Conservation (phyloP, 1,140 invertebrate species). For the Tribolium castaneum region DNA sequence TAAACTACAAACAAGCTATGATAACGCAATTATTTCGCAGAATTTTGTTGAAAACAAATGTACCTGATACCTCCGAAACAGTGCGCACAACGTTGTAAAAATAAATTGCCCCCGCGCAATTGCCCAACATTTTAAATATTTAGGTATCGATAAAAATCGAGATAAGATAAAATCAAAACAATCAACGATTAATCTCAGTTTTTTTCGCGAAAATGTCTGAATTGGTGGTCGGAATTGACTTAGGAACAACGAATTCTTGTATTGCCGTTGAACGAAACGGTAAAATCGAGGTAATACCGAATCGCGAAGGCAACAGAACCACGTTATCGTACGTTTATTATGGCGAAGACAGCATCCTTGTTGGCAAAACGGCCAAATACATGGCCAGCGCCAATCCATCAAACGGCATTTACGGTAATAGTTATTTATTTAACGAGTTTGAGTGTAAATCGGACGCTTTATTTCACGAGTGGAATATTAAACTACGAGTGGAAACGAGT, state of each 20-base stretch:
- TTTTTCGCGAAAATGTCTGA: background rate
- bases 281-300: slow-evolving; percentile 82
- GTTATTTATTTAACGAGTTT: too few species aligned
- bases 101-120: too few species aligned
- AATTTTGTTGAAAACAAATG: too few species aligned
- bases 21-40: too few species aligned
- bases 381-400: background rate
- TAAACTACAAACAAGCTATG: too few species aligned
- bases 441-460: too few species aligned
- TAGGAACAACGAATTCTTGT: slow-evolving; percentile 44
- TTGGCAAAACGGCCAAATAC: slow-evolving; percentile 33
- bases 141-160: background rate
- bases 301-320: slow-evolving; percentile 84
- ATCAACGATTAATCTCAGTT: background rate
- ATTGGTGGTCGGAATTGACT: slow-evolving; percentile 5
- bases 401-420: slow-evolving; percentile 63
- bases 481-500: too few species aligned
- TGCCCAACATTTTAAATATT: too few species aligned
- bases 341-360: slow-evolving; percentile 71
- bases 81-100: too few species aligned
- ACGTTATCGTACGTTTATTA: slow-evolving; percentile 74
- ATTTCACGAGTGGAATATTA: too few species aligned
- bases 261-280: slow-evolving; percentile 14
- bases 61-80: too few species aligned
- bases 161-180: background rate